A percentile compares a stretch with the other conserved stretches of the same genome.
phyloP scores from a whole-genome alignment of 1,140 invertebrate genomes.

The Philotrypesis tridentata region DNA sequence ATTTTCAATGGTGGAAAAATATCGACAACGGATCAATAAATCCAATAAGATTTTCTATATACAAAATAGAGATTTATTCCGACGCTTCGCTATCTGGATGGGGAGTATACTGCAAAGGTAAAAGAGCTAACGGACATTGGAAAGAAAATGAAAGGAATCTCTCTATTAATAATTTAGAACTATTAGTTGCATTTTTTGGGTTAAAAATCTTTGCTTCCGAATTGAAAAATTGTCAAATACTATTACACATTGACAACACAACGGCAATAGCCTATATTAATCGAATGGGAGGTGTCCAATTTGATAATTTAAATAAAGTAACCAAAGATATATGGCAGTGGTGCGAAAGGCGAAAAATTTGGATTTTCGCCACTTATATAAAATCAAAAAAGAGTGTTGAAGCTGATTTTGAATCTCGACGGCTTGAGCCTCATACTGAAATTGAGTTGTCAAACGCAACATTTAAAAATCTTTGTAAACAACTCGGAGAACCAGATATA shows the following conservation, averaged over 20 bases:
- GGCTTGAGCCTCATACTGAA: constrained; percentile 41
- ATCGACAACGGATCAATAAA: constrained; percentile 59
- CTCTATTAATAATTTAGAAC: constrained; percentile 40
- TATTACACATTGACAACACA: constrained; percentile 64
- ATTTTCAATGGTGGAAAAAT: constrained; percentile 50
- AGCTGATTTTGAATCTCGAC: constrained; percentile 55
- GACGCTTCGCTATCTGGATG: background rate
- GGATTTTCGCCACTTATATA: constrained; percentile 57
- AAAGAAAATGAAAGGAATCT: background rate
- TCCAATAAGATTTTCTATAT: constrained; percentile 65
- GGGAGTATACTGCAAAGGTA: constrained; percentile 48
- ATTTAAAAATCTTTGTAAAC: constrained; percentile 49
- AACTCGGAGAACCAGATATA: constrained; percentile 34
- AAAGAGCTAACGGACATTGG: constrained; percentile 44
- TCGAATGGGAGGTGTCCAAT: constrained; percentile 55
- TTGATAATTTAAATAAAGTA: background rate
- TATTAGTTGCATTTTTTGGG: constrained; percentile 51
- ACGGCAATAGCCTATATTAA: constrained; percentile 67
- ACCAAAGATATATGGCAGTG: constrained; percentile 52
- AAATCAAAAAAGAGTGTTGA: constrained; percentile 48
- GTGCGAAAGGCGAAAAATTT: constrained; percentile 53
- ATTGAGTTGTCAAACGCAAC: constrained; percentile 23
- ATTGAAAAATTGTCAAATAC: constrained; percentile 56
- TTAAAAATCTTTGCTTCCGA: constrained; percentile 61
- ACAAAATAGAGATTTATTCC: background rate